phyloP scores from a whole-genome alignment of 35 echinoderm and acorn worm genomes.

The Apostichopus japonicus region DNA sequence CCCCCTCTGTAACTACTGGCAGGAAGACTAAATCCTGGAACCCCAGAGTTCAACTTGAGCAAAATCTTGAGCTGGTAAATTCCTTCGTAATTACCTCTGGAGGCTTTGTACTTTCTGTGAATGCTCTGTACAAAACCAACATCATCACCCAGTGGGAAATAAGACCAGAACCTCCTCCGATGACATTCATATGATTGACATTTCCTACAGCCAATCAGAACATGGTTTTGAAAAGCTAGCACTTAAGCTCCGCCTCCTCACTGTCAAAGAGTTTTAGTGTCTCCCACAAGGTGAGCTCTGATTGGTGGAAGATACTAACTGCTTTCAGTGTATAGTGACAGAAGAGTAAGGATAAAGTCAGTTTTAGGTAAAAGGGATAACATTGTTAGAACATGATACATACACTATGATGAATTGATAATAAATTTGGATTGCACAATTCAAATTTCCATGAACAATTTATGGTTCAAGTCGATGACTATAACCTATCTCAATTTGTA shows the following conservation, averaged over 20 bases:
- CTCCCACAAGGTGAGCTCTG: conserved; percentile 5
- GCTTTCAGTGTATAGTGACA: too few relatives aligned
- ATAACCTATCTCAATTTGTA: too few relatives aligned
- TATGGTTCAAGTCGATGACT: too few relatives aligned
- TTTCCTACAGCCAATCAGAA: conserved; percentile 27
- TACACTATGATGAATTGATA: too few relatives aligned
- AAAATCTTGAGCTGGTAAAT: conserved; percentile 15
- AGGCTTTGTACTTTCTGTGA: conserved; percentile 47
- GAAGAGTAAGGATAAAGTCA: too few relatives aligned
- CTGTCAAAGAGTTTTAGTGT: not conserved
- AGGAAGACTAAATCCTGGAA: conserved; percentile 21
- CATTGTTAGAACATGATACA: too few relatives aligned
- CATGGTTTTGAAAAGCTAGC: not conserved
- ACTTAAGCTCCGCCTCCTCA: not conserved
- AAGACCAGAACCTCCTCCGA: not conserved
- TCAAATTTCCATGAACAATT: too few relatives aligned
- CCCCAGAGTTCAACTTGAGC: conserved; percentile 32
- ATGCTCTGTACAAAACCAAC: conserved; percentile 31
- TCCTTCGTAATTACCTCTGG: conserved; percentile 40
- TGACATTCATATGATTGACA: not conserved
- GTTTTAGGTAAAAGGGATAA: too few relatives aligned
- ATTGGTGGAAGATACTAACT: not conserved
- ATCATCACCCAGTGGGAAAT: conserved; percentile 9
- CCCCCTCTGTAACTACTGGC: not conserved
- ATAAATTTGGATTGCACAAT: too few relatives aligned